Conservation (phyloP, 2,797 vertebrate genomes). For the Poliocrania exsul region DNA sequence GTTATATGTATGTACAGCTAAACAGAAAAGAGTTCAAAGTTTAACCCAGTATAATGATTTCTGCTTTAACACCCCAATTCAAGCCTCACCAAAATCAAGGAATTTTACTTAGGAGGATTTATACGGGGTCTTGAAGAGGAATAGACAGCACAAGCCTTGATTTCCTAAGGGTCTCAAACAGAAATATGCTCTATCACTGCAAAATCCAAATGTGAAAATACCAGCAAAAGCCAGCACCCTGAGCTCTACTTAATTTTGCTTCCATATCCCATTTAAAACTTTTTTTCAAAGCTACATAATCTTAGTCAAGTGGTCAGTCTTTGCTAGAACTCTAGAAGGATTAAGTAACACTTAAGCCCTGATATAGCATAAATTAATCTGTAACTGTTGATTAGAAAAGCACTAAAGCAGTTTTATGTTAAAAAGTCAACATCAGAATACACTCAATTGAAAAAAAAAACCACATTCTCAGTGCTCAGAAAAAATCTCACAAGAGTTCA, state of each 20-base stretch:
- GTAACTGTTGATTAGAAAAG: neutral
- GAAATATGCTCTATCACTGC: neutral
- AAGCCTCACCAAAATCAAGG: neutral
- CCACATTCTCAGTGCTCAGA: neutral
- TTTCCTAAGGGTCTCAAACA: neutral
- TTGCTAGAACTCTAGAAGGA: neutral
- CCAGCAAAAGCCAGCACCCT: neutral
- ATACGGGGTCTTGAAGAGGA: neutral
- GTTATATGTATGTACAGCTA: neutral
- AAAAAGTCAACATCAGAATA: neutral
- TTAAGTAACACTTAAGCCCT: neutral
- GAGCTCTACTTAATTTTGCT: neutral
- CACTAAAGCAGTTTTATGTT: neutral
- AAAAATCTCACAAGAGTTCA: conserved; percentile 7
- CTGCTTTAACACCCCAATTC: neutral
- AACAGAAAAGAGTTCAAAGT: conserved; percentile 22
- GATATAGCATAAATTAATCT: neutral
- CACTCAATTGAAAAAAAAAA: neutral
- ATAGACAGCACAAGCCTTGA: neutral
- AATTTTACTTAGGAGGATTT: neutral
- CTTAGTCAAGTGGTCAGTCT: neutral
- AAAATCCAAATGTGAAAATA: neutral
- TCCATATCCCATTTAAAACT: neutral
- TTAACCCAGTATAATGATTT: neutral
- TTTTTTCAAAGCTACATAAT: neutral